Percentiles rank a stretch among this genome's conserved stretches.
Evolutionary conservation across 2,113 vertebrate species (phyloP).

Genomic region (Delphinapterus leucas): DNA sequence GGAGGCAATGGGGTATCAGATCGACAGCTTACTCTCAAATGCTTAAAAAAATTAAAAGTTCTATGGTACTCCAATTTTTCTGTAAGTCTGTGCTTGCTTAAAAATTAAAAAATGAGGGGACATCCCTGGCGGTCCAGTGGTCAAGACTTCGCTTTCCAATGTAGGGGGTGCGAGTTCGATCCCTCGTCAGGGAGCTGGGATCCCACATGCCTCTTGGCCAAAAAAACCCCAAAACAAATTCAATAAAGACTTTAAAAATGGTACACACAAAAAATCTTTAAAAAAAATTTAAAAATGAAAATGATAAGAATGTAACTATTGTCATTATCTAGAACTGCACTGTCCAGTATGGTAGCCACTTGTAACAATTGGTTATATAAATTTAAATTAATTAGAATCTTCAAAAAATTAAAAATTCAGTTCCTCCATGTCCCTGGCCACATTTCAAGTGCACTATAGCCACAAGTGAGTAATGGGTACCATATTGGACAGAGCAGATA

Average conservation of each 20-base stretch:
- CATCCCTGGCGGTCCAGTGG: no score
- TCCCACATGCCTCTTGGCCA: no score
- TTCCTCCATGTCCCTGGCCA: neutral
- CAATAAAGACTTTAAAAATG: no score
- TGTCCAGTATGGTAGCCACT: neutral
- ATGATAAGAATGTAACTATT: neutral
- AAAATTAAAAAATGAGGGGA: neutral
- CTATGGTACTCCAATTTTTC: neutral
- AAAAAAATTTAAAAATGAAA: neutral
- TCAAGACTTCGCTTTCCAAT: no score
- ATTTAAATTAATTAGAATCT: neutral
- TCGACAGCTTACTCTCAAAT: neutral
- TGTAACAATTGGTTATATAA: neutral
- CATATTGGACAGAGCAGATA: fast-evolving
- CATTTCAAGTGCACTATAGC: neutral
- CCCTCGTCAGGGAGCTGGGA: no score
- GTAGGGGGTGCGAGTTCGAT: no score
- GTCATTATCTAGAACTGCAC: neutral
- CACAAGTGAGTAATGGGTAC: fast-evolving
- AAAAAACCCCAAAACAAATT: no score
- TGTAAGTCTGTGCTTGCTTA: neutral
- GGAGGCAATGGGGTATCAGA: neutral
- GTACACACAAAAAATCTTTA: no score
- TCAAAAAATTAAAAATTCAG: neutral
- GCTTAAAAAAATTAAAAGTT: neutral